Conservation (phyloP, 2,888 invertebrate genomes). For the Strigamia crassipes region DNA sequence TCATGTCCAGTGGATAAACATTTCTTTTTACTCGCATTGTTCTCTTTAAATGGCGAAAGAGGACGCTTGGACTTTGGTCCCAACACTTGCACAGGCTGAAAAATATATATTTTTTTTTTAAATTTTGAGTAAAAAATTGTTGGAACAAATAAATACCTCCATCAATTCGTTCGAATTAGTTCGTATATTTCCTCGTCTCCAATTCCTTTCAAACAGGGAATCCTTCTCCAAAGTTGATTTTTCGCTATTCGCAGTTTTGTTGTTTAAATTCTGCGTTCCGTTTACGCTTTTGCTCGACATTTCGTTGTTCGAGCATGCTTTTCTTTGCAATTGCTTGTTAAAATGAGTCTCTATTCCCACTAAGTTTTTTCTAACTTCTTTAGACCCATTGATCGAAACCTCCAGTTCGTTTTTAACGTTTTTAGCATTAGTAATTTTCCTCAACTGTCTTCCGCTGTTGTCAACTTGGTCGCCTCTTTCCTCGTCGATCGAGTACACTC, state of each 20-base stretch:
- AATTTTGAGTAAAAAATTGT: no score
- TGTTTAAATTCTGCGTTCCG: background rate
- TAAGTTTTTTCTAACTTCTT: background rate
- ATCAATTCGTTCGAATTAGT: background rate
- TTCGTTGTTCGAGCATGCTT: background rate
- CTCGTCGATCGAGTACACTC: background rate
- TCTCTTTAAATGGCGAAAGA: background rate
- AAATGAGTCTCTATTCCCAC: background rate
- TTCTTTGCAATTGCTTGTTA: background rate
- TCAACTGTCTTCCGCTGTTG: no score
- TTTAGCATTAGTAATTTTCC: no score
- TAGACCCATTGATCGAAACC: background rate
- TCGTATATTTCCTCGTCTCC: background rate
- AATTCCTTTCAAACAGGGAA: background rate
- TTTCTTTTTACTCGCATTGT: background rate
- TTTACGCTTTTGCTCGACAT: background rate
- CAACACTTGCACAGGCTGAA: slow-evolving; percentile 6
- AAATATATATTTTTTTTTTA: background rate
- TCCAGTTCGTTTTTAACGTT: background rate
- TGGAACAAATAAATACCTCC: background rate
- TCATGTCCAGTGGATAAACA: background rate
- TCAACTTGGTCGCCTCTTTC: background rate
- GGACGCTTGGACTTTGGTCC: background rate
- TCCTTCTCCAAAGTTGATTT: background rate
- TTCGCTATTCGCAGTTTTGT: background rate